Evolutionary conservation across 2,888 invertebrate genomes (phyloP).

Genomic region (Mythimna ferrago): DNA sequence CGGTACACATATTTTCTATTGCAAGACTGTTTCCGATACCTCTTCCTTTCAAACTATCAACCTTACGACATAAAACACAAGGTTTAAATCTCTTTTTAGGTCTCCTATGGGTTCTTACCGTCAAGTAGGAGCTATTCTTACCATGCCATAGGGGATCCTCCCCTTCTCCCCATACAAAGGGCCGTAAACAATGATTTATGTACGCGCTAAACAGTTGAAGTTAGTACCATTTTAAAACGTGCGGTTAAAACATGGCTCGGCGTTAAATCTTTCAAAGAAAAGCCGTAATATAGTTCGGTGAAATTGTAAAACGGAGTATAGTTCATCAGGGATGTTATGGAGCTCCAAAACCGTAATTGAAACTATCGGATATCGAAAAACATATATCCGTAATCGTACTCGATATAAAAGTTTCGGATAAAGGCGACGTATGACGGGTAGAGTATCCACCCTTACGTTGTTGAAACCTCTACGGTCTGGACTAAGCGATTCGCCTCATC

Average conservation of each 20-base stretch:
- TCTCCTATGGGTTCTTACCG: conserved; percentile 33
- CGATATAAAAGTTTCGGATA: too few species aligned
- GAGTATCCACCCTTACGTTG: too few species aligned
- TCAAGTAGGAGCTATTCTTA: conserved; percentile 72
- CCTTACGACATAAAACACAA: neutral
- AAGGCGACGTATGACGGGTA: too few species aligned
- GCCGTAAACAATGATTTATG: conserved; percentile 86
- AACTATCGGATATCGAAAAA: too few species aligned
- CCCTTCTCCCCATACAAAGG: conserved; percentile 78
- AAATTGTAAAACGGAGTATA: conserved; percentile 38
- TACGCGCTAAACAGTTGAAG: conserved; percentile 75
- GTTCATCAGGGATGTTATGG: neutral
- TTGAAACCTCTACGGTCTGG: too few species aligned
- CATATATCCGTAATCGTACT: too few species aligned
- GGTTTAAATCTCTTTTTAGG: conserved; percentile 13
- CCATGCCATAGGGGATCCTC: conserved; percentile 72
- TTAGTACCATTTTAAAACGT: conserved; percentile 65
- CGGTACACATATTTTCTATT: conserved; percentile 62
- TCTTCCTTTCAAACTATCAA: conserved; percentile 12
- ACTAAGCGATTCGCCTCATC: too few species aligned
- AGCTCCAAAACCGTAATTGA: too few species aligned
- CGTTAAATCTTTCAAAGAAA: conserved; percentile 56
- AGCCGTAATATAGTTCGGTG: conserved; percentile 34
- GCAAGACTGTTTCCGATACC: conserved; percentile 57
- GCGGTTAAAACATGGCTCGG: conserved; percentile 58